Percentiles rank a stretch among this genome's conserved stretches.
phyloP scores from a whole-genome alignment of 2,113 vertebrate genomes.

The Petaurus breviceps region DNA sequence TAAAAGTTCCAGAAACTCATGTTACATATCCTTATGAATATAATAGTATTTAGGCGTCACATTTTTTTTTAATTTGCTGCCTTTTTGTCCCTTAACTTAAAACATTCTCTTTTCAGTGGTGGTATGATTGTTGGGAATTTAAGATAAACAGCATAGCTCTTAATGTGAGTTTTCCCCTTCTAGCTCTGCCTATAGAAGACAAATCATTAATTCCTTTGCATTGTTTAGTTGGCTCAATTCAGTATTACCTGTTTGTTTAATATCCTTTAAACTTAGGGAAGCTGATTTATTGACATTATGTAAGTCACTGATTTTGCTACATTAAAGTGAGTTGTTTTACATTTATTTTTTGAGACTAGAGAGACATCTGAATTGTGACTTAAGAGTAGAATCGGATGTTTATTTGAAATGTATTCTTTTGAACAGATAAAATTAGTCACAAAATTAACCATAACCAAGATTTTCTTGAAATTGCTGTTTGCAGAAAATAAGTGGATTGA shows the following conservation, averaged over 20 bases:
- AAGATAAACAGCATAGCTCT: not conserved
- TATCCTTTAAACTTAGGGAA: not conserved
- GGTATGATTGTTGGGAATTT: not conserved
- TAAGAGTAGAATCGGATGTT: not conserved
- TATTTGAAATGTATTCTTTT: not conserved
- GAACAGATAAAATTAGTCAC: not conserved
- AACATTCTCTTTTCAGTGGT: not conserved
- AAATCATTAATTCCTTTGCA: not conserved
- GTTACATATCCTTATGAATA: not conserved
- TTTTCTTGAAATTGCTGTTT: not conserved
- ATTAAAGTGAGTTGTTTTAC: not conserved
- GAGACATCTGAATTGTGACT: not conserved
- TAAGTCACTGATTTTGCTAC: not conserved
- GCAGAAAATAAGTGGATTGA: not conserved
- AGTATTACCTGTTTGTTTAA: not conserved
- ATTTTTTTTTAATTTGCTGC: not conserved
- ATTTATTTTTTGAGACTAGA: not conserved
- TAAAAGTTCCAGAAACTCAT: not conserved
- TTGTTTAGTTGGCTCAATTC: not conserved
- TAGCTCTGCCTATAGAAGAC: not conserved
- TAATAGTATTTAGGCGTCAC: not conserved
- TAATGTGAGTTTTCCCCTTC: not conserved
- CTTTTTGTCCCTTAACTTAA: not conserved
- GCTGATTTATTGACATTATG: not conserved
- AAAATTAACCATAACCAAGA: not conserved